Conservation (phyloP, 1,140 invertebrate genomes). For the Myzus persicae region DNA sequence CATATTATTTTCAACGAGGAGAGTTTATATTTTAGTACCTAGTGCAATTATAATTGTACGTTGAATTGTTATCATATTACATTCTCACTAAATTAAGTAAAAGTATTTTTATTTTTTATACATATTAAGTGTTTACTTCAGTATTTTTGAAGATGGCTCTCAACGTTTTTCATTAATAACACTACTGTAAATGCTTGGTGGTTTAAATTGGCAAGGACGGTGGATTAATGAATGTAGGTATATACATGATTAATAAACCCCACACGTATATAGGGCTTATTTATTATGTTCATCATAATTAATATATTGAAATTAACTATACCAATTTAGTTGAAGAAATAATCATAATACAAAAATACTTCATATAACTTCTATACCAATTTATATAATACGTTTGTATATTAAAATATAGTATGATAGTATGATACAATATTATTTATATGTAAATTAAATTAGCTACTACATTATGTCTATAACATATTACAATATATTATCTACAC, state of each 20-base stretch:
- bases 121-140: neutral
- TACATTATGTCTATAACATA: neutral
- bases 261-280: no score
- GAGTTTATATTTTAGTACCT: neutral
- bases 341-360: neutral
- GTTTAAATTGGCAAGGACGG: neutral
- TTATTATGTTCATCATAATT: no score
- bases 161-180: neutral
- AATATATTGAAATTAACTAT: neutral
- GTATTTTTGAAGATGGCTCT: neutral
- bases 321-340: neutral
- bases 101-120: neutral
- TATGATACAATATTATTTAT: neutral
- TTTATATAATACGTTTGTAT: neutral
- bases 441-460: neutral
- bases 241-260: neutral
- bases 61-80: neutral
- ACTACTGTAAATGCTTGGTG: neutral
- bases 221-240: neutral
- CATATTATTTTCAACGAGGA: neutral
- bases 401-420: neutral
- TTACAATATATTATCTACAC: neutral
- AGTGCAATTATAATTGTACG: neutral
- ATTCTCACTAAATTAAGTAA: neutral
- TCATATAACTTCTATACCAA: neutral